A percentile compares a stretch with the other conserved stretches of the same genome.
phyloP scores from a whole-genome alignment of 2,113 vertebrate species.

The Mesembrinibis cayennensis region DNA sequence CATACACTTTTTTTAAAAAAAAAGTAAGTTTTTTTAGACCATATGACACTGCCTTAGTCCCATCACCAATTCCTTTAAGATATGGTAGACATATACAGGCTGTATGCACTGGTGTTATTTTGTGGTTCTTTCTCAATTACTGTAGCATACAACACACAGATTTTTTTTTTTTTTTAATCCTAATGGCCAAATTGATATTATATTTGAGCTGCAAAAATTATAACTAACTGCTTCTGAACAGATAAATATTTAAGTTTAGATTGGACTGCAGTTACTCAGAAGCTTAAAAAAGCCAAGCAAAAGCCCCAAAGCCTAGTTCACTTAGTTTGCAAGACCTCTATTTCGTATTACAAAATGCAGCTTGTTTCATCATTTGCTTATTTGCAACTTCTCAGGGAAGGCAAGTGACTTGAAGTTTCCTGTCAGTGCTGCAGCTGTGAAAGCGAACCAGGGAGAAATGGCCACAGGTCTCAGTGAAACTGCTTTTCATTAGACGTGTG shows the following conservation, averaged over 20 bases:
- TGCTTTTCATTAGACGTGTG: background rate
- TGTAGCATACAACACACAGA: background rate
- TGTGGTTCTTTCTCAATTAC: background rate
- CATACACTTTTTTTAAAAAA: background rate
- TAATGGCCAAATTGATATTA: background rate
- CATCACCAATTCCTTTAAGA: background rate
- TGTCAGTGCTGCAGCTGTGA: background rate
- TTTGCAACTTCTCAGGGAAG: constrained; percentile 26
- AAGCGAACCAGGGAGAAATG: background rate
- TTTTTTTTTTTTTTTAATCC: background rate
- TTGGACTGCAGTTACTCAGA: background rate
- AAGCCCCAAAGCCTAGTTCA: background rate
- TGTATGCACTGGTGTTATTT: background rate
- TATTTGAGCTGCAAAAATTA: background rate
- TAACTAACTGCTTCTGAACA: background rate
- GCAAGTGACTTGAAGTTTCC: background rate
- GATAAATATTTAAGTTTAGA: background rate
- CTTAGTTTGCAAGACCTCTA: background rate
- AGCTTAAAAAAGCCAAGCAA: background rate
- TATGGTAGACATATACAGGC: background rate
- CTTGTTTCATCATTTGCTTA: constrained; percentile 7
- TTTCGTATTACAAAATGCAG: constrained; percentile 13
- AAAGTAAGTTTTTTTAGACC: background rate
- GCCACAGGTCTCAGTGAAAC: background rate
- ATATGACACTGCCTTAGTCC: background rate